Evolutionary conservation across 2,797 vertebrate genomes (phyloP).

Genomic region (Brotula barbata): DNA sequence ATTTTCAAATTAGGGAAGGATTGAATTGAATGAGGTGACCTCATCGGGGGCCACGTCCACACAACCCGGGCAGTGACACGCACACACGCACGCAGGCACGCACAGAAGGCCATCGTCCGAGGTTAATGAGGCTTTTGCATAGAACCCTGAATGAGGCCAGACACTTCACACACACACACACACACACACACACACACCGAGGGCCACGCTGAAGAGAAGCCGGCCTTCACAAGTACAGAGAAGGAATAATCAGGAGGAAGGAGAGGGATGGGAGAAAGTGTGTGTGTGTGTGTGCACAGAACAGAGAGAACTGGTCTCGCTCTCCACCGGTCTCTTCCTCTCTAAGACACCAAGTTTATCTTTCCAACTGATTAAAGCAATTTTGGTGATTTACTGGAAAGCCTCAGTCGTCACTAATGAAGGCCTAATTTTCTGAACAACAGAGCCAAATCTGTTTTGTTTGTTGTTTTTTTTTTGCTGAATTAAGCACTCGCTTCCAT

Average conservation of each 20-base stretch:
- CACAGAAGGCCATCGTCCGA: background rate
- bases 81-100: background rate
- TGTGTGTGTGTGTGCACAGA: conserved; percentile 21
- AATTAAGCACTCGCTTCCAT: conserved; percentile 16
- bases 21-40: conserved; percentile 22
- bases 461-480: background rate
- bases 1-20: conserved; percentile 35
- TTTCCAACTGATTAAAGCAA: conserved; percentile 52
- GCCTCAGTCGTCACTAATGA: conserved; percentile 35
- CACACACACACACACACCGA: too few species aligned
- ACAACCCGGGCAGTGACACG: background rate
- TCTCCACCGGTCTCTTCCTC: conserved; percentile 11
- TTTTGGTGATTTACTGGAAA: conserved; percentile 42
- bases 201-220: background rate
- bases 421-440: conserved; percentile 44
- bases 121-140: conserved; percentile 8
- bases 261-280: conserved; percentile 4
- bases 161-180: conserved; percentile 23
- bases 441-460: conserved; percentile 24
- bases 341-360: conserved; percentile 41
- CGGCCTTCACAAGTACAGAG: conserved; percentile 12
- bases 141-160: conserved; percentile 1
- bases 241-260: background rate
- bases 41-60: conserved; percentile 29
- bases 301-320: conserved; percentile 22